Conservation (phyloP, 2,113 vertebrate species). For the Glareola pratincola region DNA sequence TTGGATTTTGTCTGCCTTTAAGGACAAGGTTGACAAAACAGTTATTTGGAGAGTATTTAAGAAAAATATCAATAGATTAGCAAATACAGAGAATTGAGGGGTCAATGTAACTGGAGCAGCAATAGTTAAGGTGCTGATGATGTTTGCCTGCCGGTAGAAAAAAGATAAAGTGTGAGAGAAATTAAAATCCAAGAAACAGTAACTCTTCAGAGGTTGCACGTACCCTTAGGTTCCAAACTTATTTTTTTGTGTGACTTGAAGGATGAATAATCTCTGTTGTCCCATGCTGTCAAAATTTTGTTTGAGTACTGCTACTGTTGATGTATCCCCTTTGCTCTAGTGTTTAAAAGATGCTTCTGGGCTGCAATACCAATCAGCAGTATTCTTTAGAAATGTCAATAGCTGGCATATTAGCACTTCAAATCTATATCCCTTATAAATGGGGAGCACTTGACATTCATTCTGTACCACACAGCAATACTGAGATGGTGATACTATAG, state of each 20-base stretch:
- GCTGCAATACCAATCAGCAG: neutral
- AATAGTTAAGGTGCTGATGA: neutral
- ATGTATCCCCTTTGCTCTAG: slow-evolving; percentile 15
- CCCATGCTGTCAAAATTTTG: neutral
- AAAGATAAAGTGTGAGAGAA: neutral
- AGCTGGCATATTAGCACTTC: slow-evolving; percentile 53
- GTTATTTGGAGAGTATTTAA: neutral
- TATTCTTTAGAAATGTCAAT: slow-evolving; percentile 68
- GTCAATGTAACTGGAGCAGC: neutral
- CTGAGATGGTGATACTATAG: neutral
- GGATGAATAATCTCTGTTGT: slow-evolving; percentile 4
- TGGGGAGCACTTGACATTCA: slow-evolving; percentile 55
- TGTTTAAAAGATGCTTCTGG: slow-evolving; percentile 23
- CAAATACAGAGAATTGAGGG: neutral
- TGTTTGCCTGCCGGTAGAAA: neutral
- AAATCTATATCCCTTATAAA: slow-evolving; percentile 41
- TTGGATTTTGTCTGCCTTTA: neutral
- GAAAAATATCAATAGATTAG: neutral
- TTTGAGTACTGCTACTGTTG: slow-evolving; percentile 13
- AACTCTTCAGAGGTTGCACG: neutral
- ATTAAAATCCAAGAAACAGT: neutral
- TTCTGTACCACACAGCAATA: slow-evolving; percentile 34
- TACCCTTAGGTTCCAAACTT: neutral
- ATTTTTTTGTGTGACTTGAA: neutral
- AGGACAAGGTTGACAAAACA: neutral